Evolutionary conservation across 2,113 vertebrate species (phyloP).

Genomic region (Trogon surrucura): DNA sequence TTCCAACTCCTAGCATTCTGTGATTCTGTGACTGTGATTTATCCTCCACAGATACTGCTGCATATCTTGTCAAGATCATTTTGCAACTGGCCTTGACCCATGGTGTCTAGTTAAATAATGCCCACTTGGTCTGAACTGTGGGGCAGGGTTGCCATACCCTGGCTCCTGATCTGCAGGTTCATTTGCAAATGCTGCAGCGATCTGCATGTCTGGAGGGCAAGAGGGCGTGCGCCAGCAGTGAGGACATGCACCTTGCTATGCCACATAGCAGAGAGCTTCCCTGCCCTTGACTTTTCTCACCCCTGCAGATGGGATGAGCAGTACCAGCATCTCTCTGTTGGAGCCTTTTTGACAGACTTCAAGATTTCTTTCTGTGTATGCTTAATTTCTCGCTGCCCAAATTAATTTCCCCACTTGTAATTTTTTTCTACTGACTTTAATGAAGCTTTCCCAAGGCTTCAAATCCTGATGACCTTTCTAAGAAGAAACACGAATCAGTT

Average conservation of each 20-base stretch:
- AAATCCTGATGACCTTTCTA: constrained; percentile 50
- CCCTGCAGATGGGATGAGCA: rapidly evolving
- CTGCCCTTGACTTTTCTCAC: neutral
- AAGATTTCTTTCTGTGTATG: neutral
- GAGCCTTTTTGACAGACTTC: neutral
- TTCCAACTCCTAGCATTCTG: too few species aligned
- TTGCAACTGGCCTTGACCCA: neutral
- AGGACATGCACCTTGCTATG: neutral
- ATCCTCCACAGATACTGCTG: neutral
- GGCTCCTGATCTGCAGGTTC: neutral
- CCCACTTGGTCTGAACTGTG: neutral
- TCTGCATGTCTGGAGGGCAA: rapidly evolving
- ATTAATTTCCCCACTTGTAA: constrained; percentile 18
- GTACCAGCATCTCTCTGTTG: neutral
- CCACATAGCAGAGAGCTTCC: rapidly evolving
- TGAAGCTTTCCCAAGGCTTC: constrained; percentile 24
- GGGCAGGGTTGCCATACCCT: neutral
- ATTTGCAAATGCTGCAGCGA: neutral
- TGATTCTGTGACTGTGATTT: neutral
- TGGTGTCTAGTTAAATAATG: neutral
- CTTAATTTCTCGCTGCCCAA: constrained; percentile 27
- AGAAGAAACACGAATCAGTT: constrained; percentile 29
- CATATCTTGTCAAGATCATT: neutral
- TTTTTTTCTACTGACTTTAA: constrained; percentile 13
- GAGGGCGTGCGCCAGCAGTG: neutral